These are phyloP conservation scores for Grammomys dolichurus DNA, from an alignment of 2,113 vertebrate genomes.

Conservation along the genomic window DNA sequence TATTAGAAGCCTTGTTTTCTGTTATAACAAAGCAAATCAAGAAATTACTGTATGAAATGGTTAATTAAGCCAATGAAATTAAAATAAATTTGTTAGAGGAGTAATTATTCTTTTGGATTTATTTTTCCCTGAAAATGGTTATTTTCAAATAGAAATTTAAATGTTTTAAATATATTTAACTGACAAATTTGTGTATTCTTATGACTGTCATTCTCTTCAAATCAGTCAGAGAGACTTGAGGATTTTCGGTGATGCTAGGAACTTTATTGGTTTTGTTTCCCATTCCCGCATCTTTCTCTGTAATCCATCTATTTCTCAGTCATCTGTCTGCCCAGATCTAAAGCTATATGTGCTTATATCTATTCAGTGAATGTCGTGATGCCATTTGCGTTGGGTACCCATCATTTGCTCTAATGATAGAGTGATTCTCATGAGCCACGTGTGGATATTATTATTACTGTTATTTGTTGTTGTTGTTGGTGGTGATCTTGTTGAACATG, in stretches of 20 bases:
- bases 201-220: constrained; percentile 30
- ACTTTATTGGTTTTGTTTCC: not conserved
- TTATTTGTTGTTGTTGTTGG: not conserved
- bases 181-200: constrained; percentile 21
- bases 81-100: constrained; percentile 45
- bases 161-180: constrained; percentile 53
- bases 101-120: constrained; percentile 17
- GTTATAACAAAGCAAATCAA: constrained; percentile 14
- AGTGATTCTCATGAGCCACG: constrained; percentile 17
- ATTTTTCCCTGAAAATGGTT: not conserved
- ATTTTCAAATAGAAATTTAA: constrained; percentile 54
- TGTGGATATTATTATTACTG: not conserved
- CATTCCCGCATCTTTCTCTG: not conserved
- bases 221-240: constrained; percentile 17
- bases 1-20: constrained; percentile 31
- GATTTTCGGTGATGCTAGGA: constrained; percentile 40
- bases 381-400: not conserved
- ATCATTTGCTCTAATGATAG: not conserved
- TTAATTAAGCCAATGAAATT: constrained; percentile 56
- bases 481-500: not conserved
- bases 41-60: constrained; percentile 38
- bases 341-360: not conserved
- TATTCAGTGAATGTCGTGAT: constrained; percentile 41
- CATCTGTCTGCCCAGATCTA: not conserved
- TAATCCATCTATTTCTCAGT: not conserved